Percentiles rank a stretch among this genome's conserved stretches.
Evolutionary conservation across 2,888 invertebrate species (phyloP).

Genomic region (Steinernema hermaphroditum): DNA sequence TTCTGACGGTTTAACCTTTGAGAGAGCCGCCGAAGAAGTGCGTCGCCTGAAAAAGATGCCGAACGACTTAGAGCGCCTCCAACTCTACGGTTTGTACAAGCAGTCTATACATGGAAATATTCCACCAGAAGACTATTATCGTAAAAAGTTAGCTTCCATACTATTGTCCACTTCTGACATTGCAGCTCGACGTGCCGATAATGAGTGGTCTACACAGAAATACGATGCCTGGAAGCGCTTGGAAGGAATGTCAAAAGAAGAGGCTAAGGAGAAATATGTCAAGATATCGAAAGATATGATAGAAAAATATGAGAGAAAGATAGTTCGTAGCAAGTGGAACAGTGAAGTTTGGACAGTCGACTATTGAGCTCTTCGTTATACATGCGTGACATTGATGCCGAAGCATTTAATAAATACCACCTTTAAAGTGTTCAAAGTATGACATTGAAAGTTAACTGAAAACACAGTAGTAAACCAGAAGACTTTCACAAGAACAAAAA

Average conservation of each 20-base stretch:
- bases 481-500: too few relatives aligned
- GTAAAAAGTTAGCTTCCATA: too few relatives aligned
- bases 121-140: constrained; percentile 47
- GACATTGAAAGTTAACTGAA: too few relatives aligned
- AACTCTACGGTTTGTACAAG: constrained; percentile 53
- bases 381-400: too few relatives aligned
- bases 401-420: too few relatives aligned
- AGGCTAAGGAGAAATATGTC: constrained; percentile 49
- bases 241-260: constrained; percentile 44
- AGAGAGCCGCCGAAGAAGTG: constrained; percentile 57
- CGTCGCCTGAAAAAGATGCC: constrained; percentile 43
- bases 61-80: constrained; percentile 44
- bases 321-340: constrained; percentile 52
- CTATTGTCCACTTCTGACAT: too few relatives aligned
- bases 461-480: too few relatives aligned
- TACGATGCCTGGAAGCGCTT: constrained; percentile 36
- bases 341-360: constrained; percentile 46
- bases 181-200: background rate
- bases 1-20: constrained; percentile 45
- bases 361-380: constrained; percentile 26
- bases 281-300: constrained; percentile 52
- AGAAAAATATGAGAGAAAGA: constrained; percentile 45
- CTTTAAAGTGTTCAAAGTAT: too few relatives aligned
- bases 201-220: constrained; percentile 15
- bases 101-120: constrained; percentile 55